Evolutionary conservation across 1,140 invertebrate genomes (phyloP).

Genomic region (Tribolium castaneum): DNA sequence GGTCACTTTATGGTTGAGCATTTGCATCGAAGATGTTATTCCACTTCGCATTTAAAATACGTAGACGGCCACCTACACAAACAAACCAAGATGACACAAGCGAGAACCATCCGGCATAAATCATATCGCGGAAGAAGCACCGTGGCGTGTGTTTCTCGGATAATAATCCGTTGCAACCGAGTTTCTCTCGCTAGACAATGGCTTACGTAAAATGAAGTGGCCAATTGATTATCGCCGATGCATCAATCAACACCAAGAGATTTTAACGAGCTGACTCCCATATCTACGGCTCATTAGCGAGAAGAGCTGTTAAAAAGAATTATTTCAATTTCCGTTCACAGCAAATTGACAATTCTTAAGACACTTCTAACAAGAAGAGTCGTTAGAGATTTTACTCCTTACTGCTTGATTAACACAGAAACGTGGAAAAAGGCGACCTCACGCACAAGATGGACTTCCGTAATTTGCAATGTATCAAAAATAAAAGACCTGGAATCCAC

Average conservation of each 20-base stretch:
- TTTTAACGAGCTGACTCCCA: background rate
- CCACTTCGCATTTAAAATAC: conserved; percentile 2
- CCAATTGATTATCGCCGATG: conserved; percentile 14
- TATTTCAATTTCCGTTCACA: background rate
- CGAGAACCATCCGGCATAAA: conserved; percentile 24
- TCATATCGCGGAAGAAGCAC: conserved; percentile 26
- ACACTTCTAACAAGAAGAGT: background rate
- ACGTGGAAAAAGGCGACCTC: too few species aligned
- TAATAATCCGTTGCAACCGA: conserved; percentile 17
- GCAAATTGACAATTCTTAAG: background rate
- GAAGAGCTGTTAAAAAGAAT: background rate
- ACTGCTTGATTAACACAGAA: too few species aligned
- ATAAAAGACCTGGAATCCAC: too few species aligned
- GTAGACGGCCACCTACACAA: conserved; percentile 12
- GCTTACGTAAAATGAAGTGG: conserved; percentile 17
- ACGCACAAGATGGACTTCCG: too few species aligned
- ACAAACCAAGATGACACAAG: conserved; percentile 27
- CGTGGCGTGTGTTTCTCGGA: conserved; percentile 21
- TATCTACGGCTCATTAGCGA: conserved; percentile 4
- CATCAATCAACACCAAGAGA: conserved; percentile 2
- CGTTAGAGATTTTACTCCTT: background rate
- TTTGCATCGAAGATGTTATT: conserved; percentile 15
- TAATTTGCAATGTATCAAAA: too few species aligned
- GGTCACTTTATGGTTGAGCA: conserved; percentile 4
- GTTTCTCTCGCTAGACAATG: conserved; percentile 17